phyloP scores from a whole-genome alignment of 1,140 invertebrate genomes.

The Microplitis mediator region DNA sequence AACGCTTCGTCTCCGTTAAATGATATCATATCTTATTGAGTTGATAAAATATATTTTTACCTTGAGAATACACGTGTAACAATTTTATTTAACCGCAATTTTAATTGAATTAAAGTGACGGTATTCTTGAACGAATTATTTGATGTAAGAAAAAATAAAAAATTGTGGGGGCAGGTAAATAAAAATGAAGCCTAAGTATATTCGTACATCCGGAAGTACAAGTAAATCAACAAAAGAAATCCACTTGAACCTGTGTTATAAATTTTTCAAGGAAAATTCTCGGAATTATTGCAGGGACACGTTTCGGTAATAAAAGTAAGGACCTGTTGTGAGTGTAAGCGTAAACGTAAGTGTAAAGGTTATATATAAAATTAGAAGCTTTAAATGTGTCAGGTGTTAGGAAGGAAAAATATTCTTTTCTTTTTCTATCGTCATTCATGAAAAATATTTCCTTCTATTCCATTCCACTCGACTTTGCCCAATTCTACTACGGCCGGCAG shows the following conservation, averaged over 20 bases:
- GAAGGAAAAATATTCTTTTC: not conserved
- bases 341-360: slow-evolving; percentile 11
- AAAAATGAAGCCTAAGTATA: not conserved
- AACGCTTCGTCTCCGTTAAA: too few species aligned
- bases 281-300: slow-evolving; percentile 47
- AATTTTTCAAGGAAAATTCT: slow-evolving; percentile 33
- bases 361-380: slow-evolving; percentile 6
- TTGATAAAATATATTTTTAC: too few species aligned
- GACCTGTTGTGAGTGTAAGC: slow-evolving; percentile 31
- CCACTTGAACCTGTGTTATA: slow-evolving; percentile 6
- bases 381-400: slow-evolving; percentile 26
- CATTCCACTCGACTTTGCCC: too few species aligned
- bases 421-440: not conserved
- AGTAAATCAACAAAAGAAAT: not conserved
- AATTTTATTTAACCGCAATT: too few species aligned
- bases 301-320: slow-evolving; percentile 52
- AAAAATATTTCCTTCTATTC: too few species aligned
- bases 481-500: too few species aligned
- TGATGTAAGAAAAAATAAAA: too few species aligned
- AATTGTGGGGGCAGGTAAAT: not conserved
- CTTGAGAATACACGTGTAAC: too few species aligned
- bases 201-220: not conserved
- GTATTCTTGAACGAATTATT: too few species aligned
- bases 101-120: not conserved
- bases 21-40: too few species aligned